Base-by-base conservation (phyloP, 2,888 invertebrate species). In the Priocnemis perturbator region DNA sequence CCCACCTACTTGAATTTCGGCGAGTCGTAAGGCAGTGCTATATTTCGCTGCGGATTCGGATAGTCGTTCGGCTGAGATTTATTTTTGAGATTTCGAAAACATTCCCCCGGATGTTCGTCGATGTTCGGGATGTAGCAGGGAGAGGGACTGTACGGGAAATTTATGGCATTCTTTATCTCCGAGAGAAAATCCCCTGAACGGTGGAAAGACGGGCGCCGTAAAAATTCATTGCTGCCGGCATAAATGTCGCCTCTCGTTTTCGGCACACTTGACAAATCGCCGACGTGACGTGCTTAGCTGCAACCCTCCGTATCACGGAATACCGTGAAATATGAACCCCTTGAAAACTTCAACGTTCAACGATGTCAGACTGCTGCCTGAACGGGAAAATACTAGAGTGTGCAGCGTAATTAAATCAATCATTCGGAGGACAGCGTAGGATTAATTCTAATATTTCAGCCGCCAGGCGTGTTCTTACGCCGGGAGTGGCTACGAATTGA, bases 161-260 rank as follows among this genome's bases (percentile, higher is more conserved):
- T 69, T 71, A 77, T 61, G 63, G 47, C 44, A 21, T 44, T 67
- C 57, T 64, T 56, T 65, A 67, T 67, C 69, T 64, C 26, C 69
- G 26, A 52, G 69, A 68, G 69, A 71, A 37, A 11, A 26, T 3
- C 26, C 64, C 55, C 48, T 63, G 60, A 60, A 64, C 60, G 60
- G 67, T 69, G 69, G 74, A 67, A 76, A 37, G 37, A 37, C 4
- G 37, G 67, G 64, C 26, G 58, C 58, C 68, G 74, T 77, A 82
- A 81, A 82, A 80, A 80, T 82, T 81, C 82, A 78, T 81, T 70
- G 64, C 60, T 64, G 64, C 60, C 64, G 60, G 59, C 53, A 70
- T 69, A 67, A 72, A 67, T 60, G 71, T 63, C 65, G 62, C 63
- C 26, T 59, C 56, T 53, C 50, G 50, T 64, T 63, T 58, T 63